Evolutionary conservation across 2,888 invertebrate genomes (phyloP).

Genomic region (Polydesmus complanatus): DNA sequence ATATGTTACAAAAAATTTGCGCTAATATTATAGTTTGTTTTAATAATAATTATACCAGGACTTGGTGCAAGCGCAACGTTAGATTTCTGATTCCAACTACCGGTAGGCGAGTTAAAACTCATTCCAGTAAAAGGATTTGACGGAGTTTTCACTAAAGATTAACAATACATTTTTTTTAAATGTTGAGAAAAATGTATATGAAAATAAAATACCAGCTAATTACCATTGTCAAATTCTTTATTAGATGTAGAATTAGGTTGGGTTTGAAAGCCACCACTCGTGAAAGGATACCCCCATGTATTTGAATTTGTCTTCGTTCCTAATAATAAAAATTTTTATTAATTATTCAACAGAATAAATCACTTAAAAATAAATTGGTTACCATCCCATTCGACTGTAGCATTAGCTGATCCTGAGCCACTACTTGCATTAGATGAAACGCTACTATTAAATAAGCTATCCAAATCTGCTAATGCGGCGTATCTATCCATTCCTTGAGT

Average conservation of each 20-base stretch:
- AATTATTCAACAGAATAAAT: neutral
- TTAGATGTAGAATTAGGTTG: neutral
- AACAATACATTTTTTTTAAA: neutral
- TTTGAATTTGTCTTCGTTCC: no score
- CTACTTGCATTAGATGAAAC: neutral
- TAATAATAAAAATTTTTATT: no score
- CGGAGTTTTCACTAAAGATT: neutral
- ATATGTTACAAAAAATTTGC: conserved; percentile 3
- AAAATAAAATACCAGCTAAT: no score
- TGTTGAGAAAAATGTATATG: neutral
- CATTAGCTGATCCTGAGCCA: neutral
- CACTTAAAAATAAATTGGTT: neutral
- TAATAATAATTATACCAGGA: conserved; percentile 9
- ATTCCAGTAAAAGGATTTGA: conserved; percentile 13
- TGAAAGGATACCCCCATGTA: no score
- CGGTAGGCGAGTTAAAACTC: neutral
- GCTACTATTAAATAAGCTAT: conserved; percentile 43
- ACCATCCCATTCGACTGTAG: conserved; percentile 16
- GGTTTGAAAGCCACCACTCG: no score
- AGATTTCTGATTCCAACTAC: conserved; percentile 10
- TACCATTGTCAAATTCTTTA: neutral
- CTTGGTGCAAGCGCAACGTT: conserved; percentile 6
- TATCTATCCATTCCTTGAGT: conserved; percentile 62
- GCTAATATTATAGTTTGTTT: neutral
- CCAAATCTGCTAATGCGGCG: conserved; percentile 87